Evolutionary conservation across 2,113 vertebrate species (phyloP), one percentile per base, ranked within the genome.

Genomic region (Perca fluviatilis): DNA sequence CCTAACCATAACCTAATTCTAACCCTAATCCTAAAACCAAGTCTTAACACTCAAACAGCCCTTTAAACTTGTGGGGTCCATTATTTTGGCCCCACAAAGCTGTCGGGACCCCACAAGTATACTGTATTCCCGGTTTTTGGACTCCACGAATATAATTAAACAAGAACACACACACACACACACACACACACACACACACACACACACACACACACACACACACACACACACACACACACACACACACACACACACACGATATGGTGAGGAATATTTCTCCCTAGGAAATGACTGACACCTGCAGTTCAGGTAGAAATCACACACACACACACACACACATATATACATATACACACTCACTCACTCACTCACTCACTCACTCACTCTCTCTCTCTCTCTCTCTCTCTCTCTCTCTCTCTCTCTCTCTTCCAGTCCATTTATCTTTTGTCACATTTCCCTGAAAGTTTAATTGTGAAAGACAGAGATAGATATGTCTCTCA

Each of bases 401-500:
- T n/a, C n/a, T n/a, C n/a, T n/a, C n/a, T n/a, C n/a, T n/a, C n/a
- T n/a, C n/a, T n/a, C n/a, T n/a, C n/a, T 27, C 27, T 30, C 5
- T 33, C 49, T 43, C 23, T 73, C 79, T 84, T 80, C 71, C 62
- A 79, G 54, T 83, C 76, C 70, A 86, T 79, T 84, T 80, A 21
- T 68, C 74, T 86, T 85, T 81, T 72, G 71, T 46, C 80, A 86
- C 77, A 40, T 90, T 60, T 70, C 6, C 53, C 47, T 49, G 63
- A 79, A 60, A 56, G 50, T 71, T 62, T 63, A 74, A 68, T 50
- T 1, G 56, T 71, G 68, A 74, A 25, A 74, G 57, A 70, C 71
- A 54, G 5, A 36, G 63, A 57, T 19, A 5, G 15, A 30, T 12
- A 66, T 25, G 25, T 25, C 25, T 25, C 40, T 10, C 40, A 3